phyloP scores from a whole-genome alignment of 2,113 vertebrate genomes.

The Leucosticte australis region DNA sequence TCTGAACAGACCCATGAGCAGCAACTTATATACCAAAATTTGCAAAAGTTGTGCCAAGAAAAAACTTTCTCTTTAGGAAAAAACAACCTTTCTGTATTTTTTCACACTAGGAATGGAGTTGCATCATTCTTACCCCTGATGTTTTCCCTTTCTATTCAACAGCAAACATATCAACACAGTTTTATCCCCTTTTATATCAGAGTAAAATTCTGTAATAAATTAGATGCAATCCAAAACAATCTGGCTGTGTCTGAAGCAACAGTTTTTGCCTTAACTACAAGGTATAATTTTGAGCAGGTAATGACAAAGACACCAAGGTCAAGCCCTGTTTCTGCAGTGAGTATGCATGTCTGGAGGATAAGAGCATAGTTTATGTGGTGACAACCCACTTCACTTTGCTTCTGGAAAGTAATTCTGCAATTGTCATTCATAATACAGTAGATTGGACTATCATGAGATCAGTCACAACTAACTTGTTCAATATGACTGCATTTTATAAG shows the following conservation, averaged over 20 bases:
- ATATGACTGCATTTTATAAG: slow-evolving; percentile 44
- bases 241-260: not conserved
- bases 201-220: not conserved
- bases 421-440: slow-evolving; percentile 7
- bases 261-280: not conserved
- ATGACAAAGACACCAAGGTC: not conserved
- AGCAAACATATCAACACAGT: not conserved
- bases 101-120: not conserved
- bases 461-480: slow-evolving; percentile 35
- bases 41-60: not conserved
- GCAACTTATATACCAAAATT: not conserved
- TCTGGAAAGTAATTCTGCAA: slow-evolving; percentile 37
- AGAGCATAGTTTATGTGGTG: not conserved
- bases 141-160: not conserved
- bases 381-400: rapidly evolving
- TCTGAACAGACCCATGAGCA: not conserved
- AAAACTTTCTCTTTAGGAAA: not conserved
- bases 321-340: not conserved
- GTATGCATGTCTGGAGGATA: not conserved
- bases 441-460: slow-evolving; percentile 29
- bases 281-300: not conserved
- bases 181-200: not conserved
- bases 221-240: not conserved
- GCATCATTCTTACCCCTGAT: not conserved
- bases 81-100: not conserved